Evolutionary conservation across 2,113 vertebrate species (phyloP).

Genomic region (Eonycteris spelaea): DNA sequence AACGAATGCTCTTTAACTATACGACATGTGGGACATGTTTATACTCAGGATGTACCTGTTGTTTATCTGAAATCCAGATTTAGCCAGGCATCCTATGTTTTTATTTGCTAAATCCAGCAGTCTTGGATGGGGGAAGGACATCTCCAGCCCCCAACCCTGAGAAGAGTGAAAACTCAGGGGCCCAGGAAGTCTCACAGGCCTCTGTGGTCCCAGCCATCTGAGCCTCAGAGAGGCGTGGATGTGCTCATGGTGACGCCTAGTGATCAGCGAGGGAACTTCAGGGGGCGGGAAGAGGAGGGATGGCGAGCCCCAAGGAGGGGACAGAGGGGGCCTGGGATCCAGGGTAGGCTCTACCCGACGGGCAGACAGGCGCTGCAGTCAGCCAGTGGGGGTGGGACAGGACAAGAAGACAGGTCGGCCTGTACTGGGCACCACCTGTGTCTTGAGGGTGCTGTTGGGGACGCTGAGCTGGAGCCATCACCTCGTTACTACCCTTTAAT

Average conservation of each 20-base stretch:
- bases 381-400: too few relatives aligned
- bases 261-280: background rate
- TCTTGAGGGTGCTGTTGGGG: background rate
- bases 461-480: background rate
- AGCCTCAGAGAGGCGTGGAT: background rate
- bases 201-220: background rate
- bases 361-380: background rate
- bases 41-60: background rate
- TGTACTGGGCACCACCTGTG: background rate
- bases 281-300: background rate
- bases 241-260: background rate
- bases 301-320: too few relatives aligned
- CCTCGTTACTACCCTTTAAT: background rate
- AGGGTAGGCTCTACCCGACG: background rate
- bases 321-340: background rate
- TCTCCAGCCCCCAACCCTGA: background rate
- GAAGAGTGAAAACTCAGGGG: too few relatives aligned
- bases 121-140: background rate
- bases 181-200: background rate
- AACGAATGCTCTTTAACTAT: background rate
- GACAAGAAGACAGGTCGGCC: background rate
- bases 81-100: background rate
- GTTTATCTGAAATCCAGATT: background rate
- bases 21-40: background rate
- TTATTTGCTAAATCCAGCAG: background rate